Conservation (phyloP, 1,140 invertebrate species). For the Pectinophora gossypiella region DNA sequence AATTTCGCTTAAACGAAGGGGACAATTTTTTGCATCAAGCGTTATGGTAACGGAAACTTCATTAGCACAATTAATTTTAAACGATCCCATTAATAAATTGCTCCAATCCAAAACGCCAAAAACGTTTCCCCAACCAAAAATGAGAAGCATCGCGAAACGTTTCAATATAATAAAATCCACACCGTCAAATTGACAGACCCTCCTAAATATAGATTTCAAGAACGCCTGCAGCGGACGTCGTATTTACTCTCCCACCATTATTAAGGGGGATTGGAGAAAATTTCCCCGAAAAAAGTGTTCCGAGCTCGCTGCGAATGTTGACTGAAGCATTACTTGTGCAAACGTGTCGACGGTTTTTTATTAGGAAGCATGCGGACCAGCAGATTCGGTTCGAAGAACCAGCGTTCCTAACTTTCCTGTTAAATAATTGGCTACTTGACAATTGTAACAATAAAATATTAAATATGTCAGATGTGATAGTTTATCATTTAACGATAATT, state of each 20-base stretch:
- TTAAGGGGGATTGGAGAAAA: slow-evolving; percentile 2
- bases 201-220: slow-evolving; percentile 5
- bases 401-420: too few species aligned
- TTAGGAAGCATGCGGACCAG: background rate
- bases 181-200: background rate
- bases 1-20: too few species aligned
- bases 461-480: too few species aligned
- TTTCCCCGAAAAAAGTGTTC: slow-evolving; percentile 10
- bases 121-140: background rate
- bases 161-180: background rate
- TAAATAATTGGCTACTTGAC: too few species aligned
- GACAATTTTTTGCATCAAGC: too few species aligned
- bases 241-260: slow-evolving; percentile 16
- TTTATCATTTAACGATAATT: too few species aligned
- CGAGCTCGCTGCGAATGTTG: slow-evolving; percentile 24
- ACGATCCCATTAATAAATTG: too few species aligned
- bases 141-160: background rate
- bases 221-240: slow-evolving; percentile 11
- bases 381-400: background rate
- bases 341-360: slow-evolving; percentile 38
- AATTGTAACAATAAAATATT: too few species aligned
- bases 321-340: slow-evolving; percentile 54
- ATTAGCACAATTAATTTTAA: too few species aligned
- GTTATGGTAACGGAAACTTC: too few species aligned
- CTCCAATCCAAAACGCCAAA: too few species aligned